Conservation (phyloP, 2,797 vertebrate genomes). For the Paguma larvata region DNA sequence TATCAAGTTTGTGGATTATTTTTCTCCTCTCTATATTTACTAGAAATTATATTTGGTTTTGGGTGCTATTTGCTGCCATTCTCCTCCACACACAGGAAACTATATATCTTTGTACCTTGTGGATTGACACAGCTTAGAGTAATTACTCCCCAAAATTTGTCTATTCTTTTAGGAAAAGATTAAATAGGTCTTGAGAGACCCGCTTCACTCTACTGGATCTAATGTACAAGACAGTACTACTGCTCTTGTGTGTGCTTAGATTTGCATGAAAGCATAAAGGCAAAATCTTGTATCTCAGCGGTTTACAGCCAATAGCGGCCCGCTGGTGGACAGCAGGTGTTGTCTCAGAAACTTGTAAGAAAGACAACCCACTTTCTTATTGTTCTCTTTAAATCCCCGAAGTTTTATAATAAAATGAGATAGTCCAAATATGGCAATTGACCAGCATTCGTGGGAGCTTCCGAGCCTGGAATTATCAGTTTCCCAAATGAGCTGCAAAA, state of each 20-base stretch:
- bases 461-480: conserved; percentile 37
- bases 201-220: background rate
- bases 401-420: conserved; percentile 50
- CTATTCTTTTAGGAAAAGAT: conserved; percentile 68
- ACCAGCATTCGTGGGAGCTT: background rate
- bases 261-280: conserved; percentile 65
- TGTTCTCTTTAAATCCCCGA: conserved; percentile 24
- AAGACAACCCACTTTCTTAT: conserved; percentile 34
- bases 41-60: conserved; percentile 49
- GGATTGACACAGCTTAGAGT: conserved; percentile 75
- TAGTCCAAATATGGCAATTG: conserved; percentile 12
- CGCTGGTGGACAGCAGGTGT: conserved; percentile 50
- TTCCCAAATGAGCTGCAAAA: conserved; percentile 39
- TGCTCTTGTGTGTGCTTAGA: conserved; percentile 45
- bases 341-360: conserved; percentile 50
- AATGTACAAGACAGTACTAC: background rate
- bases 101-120: conserved; percentile 61
- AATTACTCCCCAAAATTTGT: conserved; percentile 75
- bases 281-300: conserved; percentile 43
- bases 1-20: conserved; percentile 58
- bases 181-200: conserved; percentile 32
- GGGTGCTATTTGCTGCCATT: conserved; percentile 61
- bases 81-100: conserved; percentile 45
- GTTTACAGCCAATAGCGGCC: conserved; percentile 31
- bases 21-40: conserved; percentile 69